phyloP scores from a whole-genome alignment of 2,113 vertebrate genomes.

The Arizona elegans region DNA sequence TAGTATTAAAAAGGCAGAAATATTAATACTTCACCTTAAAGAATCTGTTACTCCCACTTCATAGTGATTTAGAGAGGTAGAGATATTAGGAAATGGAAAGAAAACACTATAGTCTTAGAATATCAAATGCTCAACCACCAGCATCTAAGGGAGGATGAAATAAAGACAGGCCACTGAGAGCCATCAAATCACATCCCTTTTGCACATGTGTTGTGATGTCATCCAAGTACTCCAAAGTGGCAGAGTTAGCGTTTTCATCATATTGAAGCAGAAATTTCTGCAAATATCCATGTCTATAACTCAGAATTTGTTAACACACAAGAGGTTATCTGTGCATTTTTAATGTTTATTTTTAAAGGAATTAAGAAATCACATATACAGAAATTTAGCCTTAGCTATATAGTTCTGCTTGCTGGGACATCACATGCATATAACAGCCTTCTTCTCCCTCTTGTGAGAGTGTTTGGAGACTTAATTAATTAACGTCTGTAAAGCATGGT shows the following conservation, averaged over 20 bases:
- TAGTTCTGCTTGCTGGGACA: constrained; percentile 7
- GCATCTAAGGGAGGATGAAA: neutral
- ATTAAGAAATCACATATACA: neutral
- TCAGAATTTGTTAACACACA: neutral
- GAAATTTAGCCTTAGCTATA: neutral
- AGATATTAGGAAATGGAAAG: neutral
- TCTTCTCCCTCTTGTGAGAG: constrained; percentile 18
- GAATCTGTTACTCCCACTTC: neutral
- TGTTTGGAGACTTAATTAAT: constrained; percentile 39
- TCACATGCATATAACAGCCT: constrained; percentile 9
- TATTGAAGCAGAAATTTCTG: neutral
- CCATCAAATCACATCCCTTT: neutral
- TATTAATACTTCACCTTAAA: neutral
- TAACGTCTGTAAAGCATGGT: constrained; percentile 33
- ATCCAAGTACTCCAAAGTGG: neutral
- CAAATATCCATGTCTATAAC: neutral
- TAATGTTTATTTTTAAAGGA: neutral
- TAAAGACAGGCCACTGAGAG: neutral
- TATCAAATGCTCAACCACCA: neutral
- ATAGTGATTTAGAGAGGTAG: neutral
- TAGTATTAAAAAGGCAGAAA: neutral
- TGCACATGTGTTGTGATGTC: neutral
- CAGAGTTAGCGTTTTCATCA: neutral
- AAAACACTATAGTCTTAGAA: neutral
- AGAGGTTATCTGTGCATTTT: neutral